A percentile compares a stretch with the other conserved stretches of the same genome.
phyloP scores from a whole-genome alignment of 2,113 vertebrate species.

The Lepus europaeus region DNA sequence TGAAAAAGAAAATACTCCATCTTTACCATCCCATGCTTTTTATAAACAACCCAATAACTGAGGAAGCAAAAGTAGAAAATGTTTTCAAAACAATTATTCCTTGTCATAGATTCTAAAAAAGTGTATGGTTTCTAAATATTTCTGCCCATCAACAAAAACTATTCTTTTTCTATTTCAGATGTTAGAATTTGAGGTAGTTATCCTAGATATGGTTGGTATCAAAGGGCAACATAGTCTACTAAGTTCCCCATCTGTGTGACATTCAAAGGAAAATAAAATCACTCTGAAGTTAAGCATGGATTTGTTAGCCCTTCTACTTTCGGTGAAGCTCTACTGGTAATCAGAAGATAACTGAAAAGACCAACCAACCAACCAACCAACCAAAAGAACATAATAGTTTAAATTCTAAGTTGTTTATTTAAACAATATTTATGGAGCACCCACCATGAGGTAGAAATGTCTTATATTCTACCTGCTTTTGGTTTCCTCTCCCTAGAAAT shows the following conservation, averaged over 20 bases:
- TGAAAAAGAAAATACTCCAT: neutral
- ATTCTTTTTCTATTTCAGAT: neutral
- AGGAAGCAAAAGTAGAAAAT: conserved; percentile 27
- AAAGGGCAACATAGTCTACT: neutral
- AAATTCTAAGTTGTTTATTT: neutral
- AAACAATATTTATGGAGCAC: neutral
- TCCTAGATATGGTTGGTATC: neutral
- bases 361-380: neutral
- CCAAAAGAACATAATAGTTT: neutral
- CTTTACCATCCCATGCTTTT: neutral
- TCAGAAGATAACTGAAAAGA: neutral
- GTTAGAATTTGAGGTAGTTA: neutral
- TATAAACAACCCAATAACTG: neutral
- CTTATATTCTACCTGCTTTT: neutral
- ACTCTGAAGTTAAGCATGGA: neutral
- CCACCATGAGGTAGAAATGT: neutral
- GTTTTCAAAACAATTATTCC: neutral
- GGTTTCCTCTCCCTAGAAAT: neutral
- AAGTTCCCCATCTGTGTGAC: neutral
- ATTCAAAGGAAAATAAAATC: neutral
- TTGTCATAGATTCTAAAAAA: conserved; percentile 1
- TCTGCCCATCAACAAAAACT: neutral
- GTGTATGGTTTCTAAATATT: neutral
- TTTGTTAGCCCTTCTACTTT: neutral
- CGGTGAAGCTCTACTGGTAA: neutral